phyloP scores from a whole-genome alignment of 1,140 invertebrate species.

The Lerema accius region DNA sequence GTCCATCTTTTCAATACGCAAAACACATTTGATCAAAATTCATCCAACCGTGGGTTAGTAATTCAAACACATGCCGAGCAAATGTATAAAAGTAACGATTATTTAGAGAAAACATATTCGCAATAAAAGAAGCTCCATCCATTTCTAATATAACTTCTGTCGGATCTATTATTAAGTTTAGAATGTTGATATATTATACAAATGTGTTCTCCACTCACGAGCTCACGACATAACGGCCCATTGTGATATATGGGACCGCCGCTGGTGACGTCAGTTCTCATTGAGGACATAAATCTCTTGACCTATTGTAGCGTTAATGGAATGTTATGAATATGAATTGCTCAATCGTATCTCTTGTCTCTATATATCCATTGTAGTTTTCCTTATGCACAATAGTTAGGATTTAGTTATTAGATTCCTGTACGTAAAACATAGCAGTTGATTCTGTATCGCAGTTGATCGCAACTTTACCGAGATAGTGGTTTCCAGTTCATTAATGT shows the following conservation, averaged over 20 bases:
- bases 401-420: too few relatives aligned
- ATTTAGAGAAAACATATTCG: too few relatives aligned
- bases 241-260: background rate
- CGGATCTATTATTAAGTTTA: background rate
- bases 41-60: too few relatives aligned
- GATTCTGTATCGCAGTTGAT: too few relatives aligned
- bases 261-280: conserved; percentile 23
- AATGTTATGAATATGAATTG: conserved; percentile 33
- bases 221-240: background rate
- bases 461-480: too few relatives aligned
- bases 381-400: too few relatives aligned
- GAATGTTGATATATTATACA: background rate
- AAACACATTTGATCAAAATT: too few relatives aligned
- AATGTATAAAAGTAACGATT: too few relatives aligned
- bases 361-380: conserved; percentile 1
- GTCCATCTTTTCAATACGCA: too few relatives aligned
- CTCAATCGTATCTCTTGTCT: conserved; percentile 13
- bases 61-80: too few relatives aligned
- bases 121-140: background rate
- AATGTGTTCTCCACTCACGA: background rate
- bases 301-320: conserved; percentile 27
- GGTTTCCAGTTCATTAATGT: too few relatives aligned
- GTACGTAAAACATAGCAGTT: too few relatives aligned
- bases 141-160: background rate
- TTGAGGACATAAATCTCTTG: conserved; percentile 29